phyloP scores from a whole-genome alignment of 2,797 vertebrate genomes.

The Oreochromis grahami region DNA sequence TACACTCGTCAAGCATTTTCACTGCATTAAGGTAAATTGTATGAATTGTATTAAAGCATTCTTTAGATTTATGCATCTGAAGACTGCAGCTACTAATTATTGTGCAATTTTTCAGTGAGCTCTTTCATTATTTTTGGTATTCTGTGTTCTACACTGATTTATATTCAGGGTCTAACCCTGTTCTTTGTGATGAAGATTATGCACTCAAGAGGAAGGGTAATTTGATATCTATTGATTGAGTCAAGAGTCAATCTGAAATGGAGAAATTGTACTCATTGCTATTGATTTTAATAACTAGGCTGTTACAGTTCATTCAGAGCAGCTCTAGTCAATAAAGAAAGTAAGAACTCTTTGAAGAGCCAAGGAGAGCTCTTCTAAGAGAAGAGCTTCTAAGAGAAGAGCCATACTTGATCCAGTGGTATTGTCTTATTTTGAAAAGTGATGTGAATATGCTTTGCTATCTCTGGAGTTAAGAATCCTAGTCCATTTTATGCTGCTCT shows the following conservation, averaged over 20 bases:
- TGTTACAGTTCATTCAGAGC: slow-evolving; percentile 75
- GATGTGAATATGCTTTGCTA: neutral
- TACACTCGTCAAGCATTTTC: neutral
- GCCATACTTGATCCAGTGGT: neutral
- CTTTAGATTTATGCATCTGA: neutral
- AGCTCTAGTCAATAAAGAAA: slow-evolving; percentile 54
- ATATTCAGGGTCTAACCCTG: slow-evolving; percentile 49
- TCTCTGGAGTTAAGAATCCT: neutral
- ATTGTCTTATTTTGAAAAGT: slow-evolving; percentile 8
- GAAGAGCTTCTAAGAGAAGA: neutral
- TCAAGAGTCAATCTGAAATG: slow-evolving; percentile 74
- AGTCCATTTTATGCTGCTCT: neutral
- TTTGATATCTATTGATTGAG: slow-evolving; percentile 80
- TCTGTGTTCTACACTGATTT: slow-evolving; percentile 59
- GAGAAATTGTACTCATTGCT: slow-evolving; percentile 81
- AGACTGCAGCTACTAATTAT: slow-evolving; percentile 11
- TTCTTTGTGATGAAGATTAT: slow-evolving; percentile 68
- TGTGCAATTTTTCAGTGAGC: slow-evolving; percentile 27
- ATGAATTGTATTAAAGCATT: neutral
- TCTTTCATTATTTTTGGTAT: slow-evolving; percentile 25
- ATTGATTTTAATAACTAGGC: slow-evolving; percentile 85
- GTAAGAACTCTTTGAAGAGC: neutral
- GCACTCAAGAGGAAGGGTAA: slow-evolving; percentile 69
- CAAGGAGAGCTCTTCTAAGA: neutral
- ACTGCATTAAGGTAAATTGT: neutral